Base-by-base conservation (phyloP, 2,888 invertebrate species). In the Agrotis exclamationis region DNA sequence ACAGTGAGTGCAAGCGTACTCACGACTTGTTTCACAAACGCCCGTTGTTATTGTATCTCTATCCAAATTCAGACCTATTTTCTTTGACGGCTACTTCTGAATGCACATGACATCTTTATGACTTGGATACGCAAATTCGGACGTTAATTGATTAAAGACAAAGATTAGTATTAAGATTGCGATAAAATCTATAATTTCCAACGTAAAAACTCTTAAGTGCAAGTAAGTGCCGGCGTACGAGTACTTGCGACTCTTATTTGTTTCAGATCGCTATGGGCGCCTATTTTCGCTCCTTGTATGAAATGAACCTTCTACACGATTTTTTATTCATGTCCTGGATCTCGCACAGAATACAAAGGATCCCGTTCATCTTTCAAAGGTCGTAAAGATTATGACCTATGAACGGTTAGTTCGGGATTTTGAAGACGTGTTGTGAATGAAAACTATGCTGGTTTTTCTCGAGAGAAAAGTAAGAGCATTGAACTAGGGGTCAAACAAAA, bases 311-410 rank as follows among this genome's bases (percentile, higher is more conserved):
- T 75, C 70, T 71, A 24, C 33, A 24, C 9, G 24, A 51, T 51
- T 45, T 1, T 75, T 1, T 54, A 7, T 0, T 44, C 0, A 60
- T 66, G 45, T 63, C 39, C 57, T 60, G 51, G 16, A 65, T 74
- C n/a, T 62, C 58, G 14, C 51, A 39, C 33, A 62, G 76, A 78
- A 74, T 84, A 58, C 44, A 66, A 84, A 82, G 56, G 50, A 58
- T 70, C 69, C 68, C 22, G 66, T 67, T 62, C 54, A 79, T 76
- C 69, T 63, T 75, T 71, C 45, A 70, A 70, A 78, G 68, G 76
- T 84, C 73, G 70, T n/a, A 53, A 33, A 45, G 47, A 47, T 60
- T 20, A 24, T 44, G 76, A 76, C 47, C 63, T 70, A 59, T 63
- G 58, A 76, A 78, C 56, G 62, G 78, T 83, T 63, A 58, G 7